phyloP scores from a whole-genome alignment of 1,140 invertebrate genomes.

The Maniola jurtina region DNA sequence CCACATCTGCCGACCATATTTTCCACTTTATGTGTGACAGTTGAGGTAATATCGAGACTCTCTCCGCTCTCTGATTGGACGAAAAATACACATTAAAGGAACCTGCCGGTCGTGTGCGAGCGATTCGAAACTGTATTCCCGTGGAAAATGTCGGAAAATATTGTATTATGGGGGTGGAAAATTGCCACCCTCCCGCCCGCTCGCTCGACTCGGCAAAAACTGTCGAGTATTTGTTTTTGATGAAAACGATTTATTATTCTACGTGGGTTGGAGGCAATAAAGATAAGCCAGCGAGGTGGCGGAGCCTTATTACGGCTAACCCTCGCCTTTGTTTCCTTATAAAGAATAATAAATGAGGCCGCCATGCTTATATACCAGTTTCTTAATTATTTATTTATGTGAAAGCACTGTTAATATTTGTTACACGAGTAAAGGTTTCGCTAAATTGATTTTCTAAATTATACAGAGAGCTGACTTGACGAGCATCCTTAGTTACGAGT shows the following conservation, averaged over 20 bases:
- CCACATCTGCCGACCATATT: conserved; percentile 79
- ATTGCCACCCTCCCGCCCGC: conserved; percentile 73
- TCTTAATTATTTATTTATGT: conserved; percentile 77
- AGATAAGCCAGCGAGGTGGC: conserved; percentile 78
- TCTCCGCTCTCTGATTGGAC: conserved; percentile 79
- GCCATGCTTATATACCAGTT: conserved; percentile 73
- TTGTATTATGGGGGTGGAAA: conserved; percentile 79
- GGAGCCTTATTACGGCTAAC: conserved; percentile 79
- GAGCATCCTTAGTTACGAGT: neutral
- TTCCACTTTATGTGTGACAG: conserved; percentile 81
- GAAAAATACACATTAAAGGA: conserved; percentile 80
- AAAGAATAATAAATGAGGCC: conserved; percentile 79
- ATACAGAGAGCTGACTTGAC: neutral
- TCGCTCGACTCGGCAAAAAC: conserved; percentile 77
- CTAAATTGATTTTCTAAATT: neutral
- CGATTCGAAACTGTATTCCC: conserved; percentile 77
- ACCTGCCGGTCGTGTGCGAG: conserved; percentile 72
- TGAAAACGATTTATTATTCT: conserved; percentile 80
- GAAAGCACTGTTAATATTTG: conserved; percentile 69
- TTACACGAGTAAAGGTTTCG: conserved; percentile 21
- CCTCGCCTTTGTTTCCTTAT: conserved; percentile 79
- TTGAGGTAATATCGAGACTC: conserved; percentile 80
- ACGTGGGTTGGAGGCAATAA: conserved; percentile 79
- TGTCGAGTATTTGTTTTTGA: conserved; percentile 79
- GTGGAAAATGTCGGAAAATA: conserved; percentile 78